Evolutionary conservation across 2,888 invertebrate genomes (phyloP), one percentile per base, ranked within the genome.

Genomic region (Zelleria hepariella): DNA sequence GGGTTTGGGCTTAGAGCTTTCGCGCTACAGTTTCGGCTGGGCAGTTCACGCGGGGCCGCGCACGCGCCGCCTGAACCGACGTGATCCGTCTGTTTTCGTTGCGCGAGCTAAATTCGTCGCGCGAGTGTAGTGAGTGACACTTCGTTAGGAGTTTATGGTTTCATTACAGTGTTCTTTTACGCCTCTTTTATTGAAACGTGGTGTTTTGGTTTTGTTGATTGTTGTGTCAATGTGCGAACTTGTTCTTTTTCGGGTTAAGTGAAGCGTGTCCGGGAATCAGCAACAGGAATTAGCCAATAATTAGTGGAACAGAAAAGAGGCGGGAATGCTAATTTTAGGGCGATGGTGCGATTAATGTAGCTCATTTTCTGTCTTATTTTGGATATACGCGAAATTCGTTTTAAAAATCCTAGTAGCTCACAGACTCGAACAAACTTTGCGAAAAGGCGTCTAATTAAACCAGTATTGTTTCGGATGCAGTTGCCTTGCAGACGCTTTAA

Each of bases 11-110:
- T n/a, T n/a, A n/a, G n/a, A n/a, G n/a, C 73, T 72, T 70, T 68
- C 66, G 62, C 67, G 61, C 59, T 61, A 59, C 58, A 61, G 54
- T 51, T 61, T 59, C 59, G 27, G 61, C 62, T 61, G 69, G 71
- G 84, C 82, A 85, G 86, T 86, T 74, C 75, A 70, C 70, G 72
- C 69, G 75, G 77, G 86, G 86, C 71, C 78, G 86, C 85, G 86
- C 84, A 79, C 72, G 69, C 73, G 66, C 64, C 72, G 75, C 84
- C 79, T 15, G 32, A 42, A 42, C 15, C 32, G 32, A 63, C 58
- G 51, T 20, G 20, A 21, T 51, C 21, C 20, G 51, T 51, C 21
- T 23, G 51, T 51, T 51, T 20, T 51, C 51, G 51, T 51, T 51
- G 68, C 64, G 65, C 63, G 42, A 52, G 58, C 74, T 76, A 77